Conservation (phyloP, 2,113 vertebrate species). For the Cyrtonyx montezumae region DNA sequence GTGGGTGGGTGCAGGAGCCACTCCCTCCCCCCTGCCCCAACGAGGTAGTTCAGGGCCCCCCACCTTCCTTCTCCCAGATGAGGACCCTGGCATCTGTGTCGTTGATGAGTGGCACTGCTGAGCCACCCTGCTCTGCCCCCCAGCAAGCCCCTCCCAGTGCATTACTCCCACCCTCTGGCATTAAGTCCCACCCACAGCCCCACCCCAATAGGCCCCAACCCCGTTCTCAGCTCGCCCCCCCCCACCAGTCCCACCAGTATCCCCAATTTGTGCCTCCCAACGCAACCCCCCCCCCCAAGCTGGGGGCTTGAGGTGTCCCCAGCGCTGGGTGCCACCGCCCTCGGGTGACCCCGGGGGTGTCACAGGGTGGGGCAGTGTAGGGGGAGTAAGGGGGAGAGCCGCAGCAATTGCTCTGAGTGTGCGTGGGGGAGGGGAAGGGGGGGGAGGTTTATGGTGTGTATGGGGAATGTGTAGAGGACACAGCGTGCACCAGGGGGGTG, state of each 20-base stretch:
- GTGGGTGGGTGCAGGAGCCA: accelerated
- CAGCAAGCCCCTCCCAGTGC: neutral
- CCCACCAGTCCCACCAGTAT: neutral
- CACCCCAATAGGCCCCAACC: neutral
- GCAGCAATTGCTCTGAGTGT: neutral
- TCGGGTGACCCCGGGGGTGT: neutral
- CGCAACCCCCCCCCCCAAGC: too few species aligned
- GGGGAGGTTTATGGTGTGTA: neutral
- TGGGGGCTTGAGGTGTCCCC: neutral
- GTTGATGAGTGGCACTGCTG: neutral
- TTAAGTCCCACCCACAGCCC: neutral
- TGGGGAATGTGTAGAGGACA: neutral
- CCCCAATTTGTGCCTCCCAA: neutral
- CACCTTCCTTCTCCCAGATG: neutral
- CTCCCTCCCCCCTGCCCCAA: neutral
- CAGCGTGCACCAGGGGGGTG: neutral
- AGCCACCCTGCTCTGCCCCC: neutral
- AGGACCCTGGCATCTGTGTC: neutral
- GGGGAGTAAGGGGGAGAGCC: neutral
- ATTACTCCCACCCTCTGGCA: neutral
- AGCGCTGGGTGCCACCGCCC: neutral
- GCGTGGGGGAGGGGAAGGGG: neutral
- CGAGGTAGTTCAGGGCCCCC: conserved; percentile 39
- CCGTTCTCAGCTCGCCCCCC: neutral
- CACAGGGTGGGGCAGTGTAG: neutral